Base-by-base conservation (phyloP, 1,140 invertebrate species). In the Campodea augens region DNA sequence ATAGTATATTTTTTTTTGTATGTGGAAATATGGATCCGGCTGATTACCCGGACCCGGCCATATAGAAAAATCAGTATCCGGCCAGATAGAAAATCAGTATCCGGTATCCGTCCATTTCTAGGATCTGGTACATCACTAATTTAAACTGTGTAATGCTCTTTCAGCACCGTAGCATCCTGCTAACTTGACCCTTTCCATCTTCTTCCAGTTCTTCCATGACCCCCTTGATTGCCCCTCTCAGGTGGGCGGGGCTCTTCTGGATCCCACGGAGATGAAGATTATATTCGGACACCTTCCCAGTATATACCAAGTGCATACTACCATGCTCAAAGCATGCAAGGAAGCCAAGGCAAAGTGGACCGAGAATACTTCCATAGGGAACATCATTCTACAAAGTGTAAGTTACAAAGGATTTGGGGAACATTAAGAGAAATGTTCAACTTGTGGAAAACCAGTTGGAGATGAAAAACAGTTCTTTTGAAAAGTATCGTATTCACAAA, bases 201-300 rank as follows among this genome's bases (percentile, higher is more conserved):
- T 51, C 47, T 60, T 71, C 10, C 55, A 95, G 87, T 71, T 90
- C 60, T 96, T 95, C 59, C 93, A 93, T 67, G 77, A 79, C 57
- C 87, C 89, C 41, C 67, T 96, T 49, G 91, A 97, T 66, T 74
- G 82, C 50, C 74, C 77, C 63, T 78, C 72, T 61, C 86, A 72
- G 70, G 78, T 65, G 54, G 79, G 64, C 48, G 77, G 74, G 40
- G 67, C 76, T 27, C 66, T 97, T 52, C 68, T 97, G 48, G 88
- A 89, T 60, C 81, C 81, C 51, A 88, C 85, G 22, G 90, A 97
- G 71, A 69, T 88, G 22, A 92, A 90, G 67, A 83, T 88, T 46
- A 96, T 98, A 51, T 98, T 98, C 67, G 88, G 88, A 43, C 90
- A 95, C 60, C 73, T 98, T 57, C 79, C 85, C 41, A 85, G 88